phyloP scores from a whole-genome alignment of 2,888 invertebrate genomes.

The Endomychus coccineus region DNA sequence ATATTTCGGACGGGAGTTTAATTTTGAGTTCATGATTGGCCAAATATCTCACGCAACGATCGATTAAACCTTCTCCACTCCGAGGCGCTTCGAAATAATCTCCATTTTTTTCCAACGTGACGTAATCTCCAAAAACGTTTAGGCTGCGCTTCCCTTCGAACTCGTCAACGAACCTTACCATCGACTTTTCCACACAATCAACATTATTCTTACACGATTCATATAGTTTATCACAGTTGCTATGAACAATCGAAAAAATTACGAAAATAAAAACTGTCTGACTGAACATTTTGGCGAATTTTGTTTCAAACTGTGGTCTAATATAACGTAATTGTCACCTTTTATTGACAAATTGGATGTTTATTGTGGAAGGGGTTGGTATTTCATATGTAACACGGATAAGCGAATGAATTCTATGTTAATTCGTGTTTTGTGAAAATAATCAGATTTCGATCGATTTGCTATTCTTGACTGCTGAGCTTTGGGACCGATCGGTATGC shows the following conservation, averaged over 20 bases:
- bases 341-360: conserved; percentile 18
- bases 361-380: conserved; percentile 26
- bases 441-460: too few species aligned
- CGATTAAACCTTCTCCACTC: conserved; percentile 40
- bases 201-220: conserved; percentile 33
- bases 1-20: conserved; percentile 38
- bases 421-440: conserved; percentile 31
- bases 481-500: too few species aligned
- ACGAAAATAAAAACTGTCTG: neutral
- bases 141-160: conserved; percentile 43
- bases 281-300: conserved; percentile 2
- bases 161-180: conserved; percentile 44
- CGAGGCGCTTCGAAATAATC: conserved; percentile 26
- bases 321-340: conserved; percentile 15
- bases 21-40: conserved; percentile 46
- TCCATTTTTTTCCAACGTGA: conserved; percentile 38
- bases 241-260: conserved; percentile 2
- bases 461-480: too few species aligned
- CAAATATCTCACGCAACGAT: conserved; percentile 46
- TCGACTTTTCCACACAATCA: conserved; percentile 40
- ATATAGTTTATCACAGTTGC: conserved; percentile 20
- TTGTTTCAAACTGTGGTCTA: conserved; percentile 2
- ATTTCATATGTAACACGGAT: conserved; percentile 34
- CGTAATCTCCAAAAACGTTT: conserved; percentile 40
- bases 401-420: conserved; percentile 32